Evolutionary conservation across 2,888 invertebrate genomes (phyloP).

Genomic region (Tridacna gigas): DNA sequence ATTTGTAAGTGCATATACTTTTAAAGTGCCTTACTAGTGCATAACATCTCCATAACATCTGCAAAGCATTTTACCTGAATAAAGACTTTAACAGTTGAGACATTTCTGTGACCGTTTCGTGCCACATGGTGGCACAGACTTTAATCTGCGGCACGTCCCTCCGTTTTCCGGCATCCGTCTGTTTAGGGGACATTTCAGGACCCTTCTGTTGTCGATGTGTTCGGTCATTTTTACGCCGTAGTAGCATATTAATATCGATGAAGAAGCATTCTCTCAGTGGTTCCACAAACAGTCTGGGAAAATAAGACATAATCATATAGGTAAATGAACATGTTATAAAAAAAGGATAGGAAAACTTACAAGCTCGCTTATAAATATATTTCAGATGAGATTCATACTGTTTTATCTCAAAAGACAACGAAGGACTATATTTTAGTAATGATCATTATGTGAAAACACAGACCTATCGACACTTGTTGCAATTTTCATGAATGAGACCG

Average conservation of each 20-base stretch:
- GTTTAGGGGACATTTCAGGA: neutral
- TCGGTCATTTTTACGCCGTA: conserved; percentile 90
- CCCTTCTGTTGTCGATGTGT: neutral
- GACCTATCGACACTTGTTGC: too few relatives aligned
- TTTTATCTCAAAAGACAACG: too few relatives aligned
- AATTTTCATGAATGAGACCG: too few relatives aligned
- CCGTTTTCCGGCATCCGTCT: neutral
- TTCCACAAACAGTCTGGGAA: conserved; percentile 64
- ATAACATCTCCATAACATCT: too few relatives aligned
- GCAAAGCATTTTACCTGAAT: conserved; percentile 74
- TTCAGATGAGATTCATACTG: too few relatives aligned
- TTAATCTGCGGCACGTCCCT: conserved; percentile 88
- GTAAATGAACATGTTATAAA: neutral
- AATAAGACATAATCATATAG: too few relatives aligned
- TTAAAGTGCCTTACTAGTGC: too few relatives aligned
- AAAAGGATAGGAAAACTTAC: too few relatives aligned
- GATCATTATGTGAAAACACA: too few relatives aligned
- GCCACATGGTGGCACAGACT: conserved; percentile 99
- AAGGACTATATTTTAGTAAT: too few relatives aligned
- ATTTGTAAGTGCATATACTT: too few relatives aligned
- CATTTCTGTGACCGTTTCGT: conserved; percentile 98
- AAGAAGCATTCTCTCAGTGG: conserved; percentile 91
- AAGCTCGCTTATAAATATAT: too few relatives aligned
- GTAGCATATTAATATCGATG: conserved; percentile 96
- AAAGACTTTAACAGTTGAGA: conserved; percentile 95